Base-by-base conservation (phyloP, 2,113 vertebrate genomes). In the Coracopsis vasa region DNA sequence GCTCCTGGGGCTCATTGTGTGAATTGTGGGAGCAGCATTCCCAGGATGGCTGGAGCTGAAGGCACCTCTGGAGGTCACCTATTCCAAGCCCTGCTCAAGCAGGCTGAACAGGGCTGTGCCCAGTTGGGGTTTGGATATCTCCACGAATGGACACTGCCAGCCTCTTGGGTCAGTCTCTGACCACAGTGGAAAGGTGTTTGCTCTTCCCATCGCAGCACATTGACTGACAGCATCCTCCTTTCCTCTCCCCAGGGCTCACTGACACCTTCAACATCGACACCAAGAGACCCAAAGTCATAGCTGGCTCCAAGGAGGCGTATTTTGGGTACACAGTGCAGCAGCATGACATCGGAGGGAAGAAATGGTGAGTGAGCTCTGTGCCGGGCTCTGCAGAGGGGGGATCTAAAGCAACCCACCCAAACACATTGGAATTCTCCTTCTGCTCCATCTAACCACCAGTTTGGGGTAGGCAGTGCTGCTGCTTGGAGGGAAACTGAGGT, bases 251-350 rank as follows among this genome's bases (percentile, higher is more conserved):
- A 99, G 99, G 98, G 45, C 94, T 98, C 41, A 97, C 97, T 4
- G 95, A 98, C 91, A 95, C 98, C 96, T 99, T 99, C 98, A 99
- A 99, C 91, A 98, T 99, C 12, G 99, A 99, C 98, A 99, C 98
- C 71, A 98, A 97, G 95, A 98, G 94, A 61, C 98, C 98, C 48
- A 98, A 97, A 56, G 97, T 99, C 97, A 99, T 99, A 72, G 73
- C 98, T 11, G 99, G 99, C 60, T 98, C 99, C 3, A 98, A 98
- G 94, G 98, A 98, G 11, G 98, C 99, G 0, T 99, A 99, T 95
- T 99, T 99, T 61, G 99, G 99, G 83, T 99, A 99, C 98, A 99
- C 99, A 0, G 99, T 99, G 74, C 99, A 99, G 95, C 99, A 99
- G 95, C 99, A 99, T 18, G 97, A 98, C 64, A 98, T 99, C 5